Evolutionary conservation across 2,888 invertebrate genomes (phyloP).

Genomic region (Drosophila suboccidentalis): DNA sequence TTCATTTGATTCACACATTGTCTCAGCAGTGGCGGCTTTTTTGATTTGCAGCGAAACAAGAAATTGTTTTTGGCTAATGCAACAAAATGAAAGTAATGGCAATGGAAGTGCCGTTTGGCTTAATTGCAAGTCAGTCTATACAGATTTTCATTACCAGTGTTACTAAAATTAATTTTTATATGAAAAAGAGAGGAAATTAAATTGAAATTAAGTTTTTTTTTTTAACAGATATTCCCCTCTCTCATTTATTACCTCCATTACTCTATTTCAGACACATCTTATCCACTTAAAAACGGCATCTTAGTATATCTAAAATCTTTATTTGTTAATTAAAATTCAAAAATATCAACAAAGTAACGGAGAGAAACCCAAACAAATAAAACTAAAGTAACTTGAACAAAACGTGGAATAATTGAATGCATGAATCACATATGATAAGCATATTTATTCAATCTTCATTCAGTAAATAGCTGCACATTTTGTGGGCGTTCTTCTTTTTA

Average conservation of each 20-base stretch:
- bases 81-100: conserved; percentile 55
- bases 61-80: conserved; percentile 41
- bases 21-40: conserved; percentile 34
- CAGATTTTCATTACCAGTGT: conserved; percentile 22
- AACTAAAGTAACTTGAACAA: background rate
- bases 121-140: conserved; percentile 35
- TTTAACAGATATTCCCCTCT: background rate
- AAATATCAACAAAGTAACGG: background rate
- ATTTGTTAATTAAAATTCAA: conserved; percentile 5
- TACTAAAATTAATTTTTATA: background rate
- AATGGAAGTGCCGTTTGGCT: conserved; percentile 4
- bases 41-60: conserved; percentile 36
- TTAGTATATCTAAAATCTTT: background rate
- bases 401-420: conserved; percentile 40
- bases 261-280: background rate
- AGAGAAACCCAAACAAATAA: background rate
- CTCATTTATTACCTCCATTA: background rate
- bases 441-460: conserved; percentile 15
- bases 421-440: conserved; percentile 37
- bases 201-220: background rate
- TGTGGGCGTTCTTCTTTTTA: conserved; percentile 38
- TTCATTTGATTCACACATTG: conserved; percentile 34
- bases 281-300: background rate
- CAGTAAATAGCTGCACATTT: conserved; percentile 16
- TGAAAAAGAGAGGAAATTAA: too few relatives aligned